Conservation (phyloP, 2,113 vertebrate species). For the Malaclemys terrapin region DNA sequence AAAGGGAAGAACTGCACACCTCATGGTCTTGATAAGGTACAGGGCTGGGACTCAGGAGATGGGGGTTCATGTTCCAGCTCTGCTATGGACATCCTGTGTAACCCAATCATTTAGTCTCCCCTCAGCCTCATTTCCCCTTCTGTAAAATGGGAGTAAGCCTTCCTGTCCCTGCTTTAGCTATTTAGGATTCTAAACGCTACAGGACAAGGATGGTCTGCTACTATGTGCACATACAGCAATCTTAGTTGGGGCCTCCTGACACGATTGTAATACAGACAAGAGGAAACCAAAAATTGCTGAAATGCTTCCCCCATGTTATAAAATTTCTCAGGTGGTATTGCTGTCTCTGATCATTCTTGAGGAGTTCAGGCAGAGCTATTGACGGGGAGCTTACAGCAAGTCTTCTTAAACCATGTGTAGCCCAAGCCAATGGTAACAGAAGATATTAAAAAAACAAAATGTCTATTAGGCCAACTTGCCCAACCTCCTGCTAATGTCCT, state of each 20-base stretch:
- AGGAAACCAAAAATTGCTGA: neutral
- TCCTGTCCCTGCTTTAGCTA: neutral
- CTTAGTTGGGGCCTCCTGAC: neutral
- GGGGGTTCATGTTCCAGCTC: neutral
- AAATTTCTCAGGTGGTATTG: neutral
- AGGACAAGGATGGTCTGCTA: neutral
- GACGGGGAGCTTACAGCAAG: neutral
- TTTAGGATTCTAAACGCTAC: neutral
- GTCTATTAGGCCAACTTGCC: neutral
- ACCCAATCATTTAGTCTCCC: neutral
- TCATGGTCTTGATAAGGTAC: too few species aligned
- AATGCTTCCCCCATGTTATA: neutral
- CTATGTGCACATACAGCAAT: neutral
- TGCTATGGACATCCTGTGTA: accelerated
- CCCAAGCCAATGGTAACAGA: neutral
- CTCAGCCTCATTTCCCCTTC: neutral
- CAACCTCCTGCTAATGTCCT: neutral
- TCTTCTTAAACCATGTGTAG: neutral
- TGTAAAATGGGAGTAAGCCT: neutral
- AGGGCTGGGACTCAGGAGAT: neutral
- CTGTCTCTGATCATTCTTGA: neutral
- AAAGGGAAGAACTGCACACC: too few species aligned
- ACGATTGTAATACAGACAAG: neutral
- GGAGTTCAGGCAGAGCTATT: neutral
- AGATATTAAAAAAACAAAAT: neutral